Percentiles rank a stretch among this genome's conserved stretches.
phyloP scores from a whole-genome alignment of 1,140 invertebrate genomes.

The Pseudachorutes palmiensis region DNA sequence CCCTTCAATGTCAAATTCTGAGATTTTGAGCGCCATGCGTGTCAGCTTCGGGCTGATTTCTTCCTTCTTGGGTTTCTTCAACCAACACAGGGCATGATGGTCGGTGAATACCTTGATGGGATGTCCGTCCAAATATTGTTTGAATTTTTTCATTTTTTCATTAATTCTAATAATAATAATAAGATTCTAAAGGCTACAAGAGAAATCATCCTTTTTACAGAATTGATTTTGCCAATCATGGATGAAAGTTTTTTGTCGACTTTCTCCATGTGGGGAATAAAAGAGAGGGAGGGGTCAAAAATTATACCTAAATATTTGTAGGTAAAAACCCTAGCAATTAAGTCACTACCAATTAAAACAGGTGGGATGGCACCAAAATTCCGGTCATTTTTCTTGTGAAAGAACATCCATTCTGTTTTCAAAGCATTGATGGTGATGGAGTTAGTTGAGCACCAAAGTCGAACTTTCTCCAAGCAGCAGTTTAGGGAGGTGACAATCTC shows the following conservation, averaged over 20 bases:
- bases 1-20: background rate
- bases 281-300: background rate
- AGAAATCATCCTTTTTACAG: background rate
- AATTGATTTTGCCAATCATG: background rate
- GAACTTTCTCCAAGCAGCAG: background rate
- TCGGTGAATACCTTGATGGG: background rate
- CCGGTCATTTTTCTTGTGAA: background rate
- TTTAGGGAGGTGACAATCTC: background rate
- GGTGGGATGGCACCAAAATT: background rate
- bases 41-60: constrained; percentile 9
- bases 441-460: background rate
- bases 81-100: constrained; percentile 5
- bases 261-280: background rate
- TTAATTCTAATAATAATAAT: no score
- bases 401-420: background rate
- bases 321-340: background rate
- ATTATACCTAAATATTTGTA: background rate
- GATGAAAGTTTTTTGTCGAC: background rate
- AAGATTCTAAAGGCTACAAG: background rate
- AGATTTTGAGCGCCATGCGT: background rate
- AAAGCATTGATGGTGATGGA: background rate
- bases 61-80: constrained; percentile 4
- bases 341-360: background rate
- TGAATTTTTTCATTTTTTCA: constrained; percentile 13
- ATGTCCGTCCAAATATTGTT: constrained; percentile 2